Base-by-base conservation (phyloP, 1,140 invertebrate species). In the Drosophila ercepeae region DNA sequence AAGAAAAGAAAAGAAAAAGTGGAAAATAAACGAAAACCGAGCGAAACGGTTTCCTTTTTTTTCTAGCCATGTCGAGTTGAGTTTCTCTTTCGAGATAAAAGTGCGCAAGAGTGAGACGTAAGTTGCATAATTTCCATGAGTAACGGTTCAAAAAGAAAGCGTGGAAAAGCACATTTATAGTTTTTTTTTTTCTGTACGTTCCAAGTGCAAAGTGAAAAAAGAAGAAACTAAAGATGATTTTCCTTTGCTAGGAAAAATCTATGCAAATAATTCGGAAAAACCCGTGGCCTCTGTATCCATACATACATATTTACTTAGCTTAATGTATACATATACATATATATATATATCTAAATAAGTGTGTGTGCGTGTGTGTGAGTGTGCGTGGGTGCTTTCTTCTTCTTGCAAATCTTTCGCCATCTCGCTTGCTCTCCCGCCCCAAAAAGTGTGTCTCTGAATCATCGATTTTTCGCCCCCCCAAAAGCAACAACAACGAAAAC, bases 51-150 rank as follows among this genome's bases (percentile, higher is more conserved):
- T 29, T 73, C 45, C 52, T 54, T 59, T 60, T 71, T 57, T 64
- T 49, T 23, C 18, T 13, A 7, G 8, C 14, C 18, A 13, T 19
- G 27, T 21, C 50, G 6, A 60, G 29, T 21, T 55, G 18, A 11
- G 19, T 11, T 32, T 23, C 32, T 61, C 14, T 50, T 50, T 65
- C 44, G 29, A 39, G 18, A 36, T 58, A 48, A 68, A 78, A 67
- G 77, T 82, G 83, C 70, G 45, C 71, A 68, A 89, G 58, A 82
- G 82, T 83, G 78, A 89, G 83, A 89, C 74, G 83, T 82, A 89
- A 88, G 82, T 88, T 88, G 82, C 82, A 88, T 88, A 88, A 88
- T 75, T 75, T 57, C 55, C 58, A 58, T 14, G 58, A 13, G 11
- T 19, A 32, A 39, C 18, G 7, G 27, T 14, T 11, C n/a, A 27